These are phyloP conservation scores for Poeciliopsis gracilis DNA, from an alignment of 2,797 vertebrate species.

Conservation along the genomic window DNA sequence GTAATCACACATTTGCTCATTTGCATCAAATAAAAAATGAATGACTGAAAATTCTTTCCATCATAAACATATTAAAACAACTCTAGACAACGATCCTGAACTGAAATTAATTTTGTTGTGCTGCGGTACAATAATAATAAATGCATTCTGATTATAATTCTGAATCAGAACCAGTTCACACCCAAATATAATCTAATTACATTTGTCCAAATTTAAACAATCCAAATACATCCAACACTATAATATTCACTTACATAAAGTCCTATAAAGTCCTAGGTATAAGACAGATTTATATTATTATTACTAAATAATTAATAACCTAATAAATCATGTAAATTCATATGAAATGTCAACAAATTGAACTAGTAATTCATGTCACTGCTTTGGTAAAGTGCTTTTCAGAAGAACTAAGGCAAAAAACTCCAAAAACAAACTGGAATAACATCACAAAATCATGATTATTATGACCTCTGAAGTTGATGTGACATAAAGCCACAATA, in stretches of 20 bases:
- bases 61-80: neutral
- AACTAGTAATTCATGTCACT: neutral
- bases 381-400: neutral
- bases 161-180: too few relatives aligned
- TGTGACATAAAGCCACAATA: too few relatives aligned
- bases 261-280: neutral
- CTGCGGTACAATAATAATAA: too few relatives aligned
- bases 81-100: neutral
- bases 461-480: too few relatives aligned
- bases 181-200: too few relatives aligned
- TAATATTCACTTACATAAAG: neutral
- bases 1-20: neutral
- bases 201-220: neutral
- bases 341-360: neutral
- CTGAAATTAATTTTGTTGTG: too few relatives aligned
- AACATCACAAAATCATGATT: too few relatives aligned
- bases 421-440: too few relatives aligned
- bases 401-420: neutral
- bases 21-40: neutral
- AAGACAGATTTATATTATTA: too few relatives aligned
- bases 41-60: too few relatives aligned
- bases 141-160: too few relatives aligned
- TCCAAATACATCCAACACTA: neutral
- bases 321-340: neutral
- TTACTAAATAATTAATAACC: too few relatives aligned